phyloP scores from a whole-genome alignment of 2,797 vertebrate genomes.

The Muscicapa comitata region DNA sequence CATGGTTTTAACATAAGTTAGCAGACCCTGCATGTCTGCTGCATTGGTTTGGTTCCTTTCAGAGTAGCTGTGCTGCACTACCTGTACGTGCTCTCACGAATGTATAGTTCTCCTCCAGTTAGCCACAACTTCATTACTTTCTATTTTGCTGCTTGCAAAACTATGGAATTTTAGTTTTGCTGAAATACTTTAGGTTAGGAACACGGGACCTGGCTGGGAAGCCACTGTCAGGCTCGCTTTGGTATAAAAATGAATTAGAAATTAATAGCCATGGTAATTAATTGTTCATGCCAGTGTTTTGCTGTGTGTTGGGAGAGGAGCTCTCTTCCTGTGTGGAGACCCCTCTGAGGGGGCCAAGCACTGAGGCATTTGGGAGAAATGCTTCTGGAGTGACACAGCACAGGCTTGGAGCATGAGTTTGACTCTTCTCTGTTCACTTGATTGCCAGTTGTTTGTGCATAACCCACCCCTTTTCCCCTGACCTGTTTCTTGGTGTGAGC shows the following conservation, averaged over 20 bases:
- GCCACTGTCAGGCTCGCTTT: background rate
- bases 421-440: background rate
- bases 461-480: background rate
- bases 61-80: conserved; percentile 54
- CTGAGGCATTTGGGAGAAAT: background rate
- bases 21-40: conserved; percentile 61
- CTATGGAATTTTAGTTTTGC: conserved; percentile 51
- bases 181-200: conserved; percentile 42
- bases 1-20: conserved; percentile 41
- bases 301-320: background rate
- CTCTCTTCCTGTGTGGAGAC: background rate
- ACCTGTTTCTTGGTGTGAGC: background rate
- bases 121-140: conserved; percentile 38
- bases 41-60: conserved; percentile 44
- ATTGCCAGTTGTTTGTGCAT: background rate
- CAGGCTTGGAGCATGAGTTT: background rate
- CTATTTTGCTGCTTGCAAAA: conserved; percentile 64
- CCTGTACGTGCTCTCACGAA: conserved; percentile 29
- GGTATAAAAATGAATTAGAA: conserved; percentile 37
- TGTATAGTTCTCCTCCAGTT: conserved; percentile 34
- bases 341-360: background rate
- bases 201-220: background rate
- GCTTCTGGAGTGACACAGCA: background rate
- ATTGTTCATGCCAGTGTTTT: background rate
- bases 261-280: conserved; percentile 59